These are phyloP conservation scores for Mya arenaria DNA, from an alignment of 1,140 invertebrate genomes.

Conservation along the genomic window DNA sequence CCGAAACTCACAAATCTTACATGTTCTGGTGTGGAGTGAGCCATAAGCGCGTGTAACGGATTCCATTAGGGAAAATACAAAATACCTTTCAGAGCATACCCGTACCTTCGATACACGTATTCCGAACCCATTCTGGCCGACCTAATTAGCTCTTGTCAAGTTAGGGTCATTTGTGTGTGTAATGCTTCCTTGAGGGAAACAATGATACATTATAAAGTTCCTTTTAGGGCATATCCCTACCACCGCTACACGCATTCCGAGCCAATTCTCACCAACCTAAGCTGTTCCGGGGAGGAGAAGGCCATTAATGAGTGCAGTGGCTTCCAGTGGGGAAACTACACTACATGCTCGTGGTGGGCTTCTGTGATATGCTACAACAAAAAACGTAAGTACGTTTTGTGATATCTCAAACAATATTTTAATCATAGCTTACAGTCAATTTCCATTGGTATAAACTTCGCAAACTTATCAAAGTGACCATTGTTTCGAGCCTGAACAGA, in stretches of 20 bases:
- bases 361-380: constrained; percentile 33
- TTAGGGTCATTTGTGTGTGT: not conserved
- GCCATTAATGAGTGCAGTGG: constrained; percentile 6
- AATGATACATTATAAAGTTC: too few relatives aligned
- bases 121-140: not conserved
- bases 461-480: too few relatives aligned
- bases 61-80: not conserved
- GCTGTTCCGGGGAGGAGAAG: constrained; percentile 15
- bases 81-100: too few relatives aligned
- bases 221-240: constrained; percentile 19
- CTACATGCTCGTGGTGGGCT: constrained; percentile 33
- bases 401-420: too few relatives aligned
- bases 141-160: not conserved
- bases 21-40: not conserved
- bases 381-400: constrained; percentile 18
- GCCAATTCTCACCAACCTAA: constrained; percentile 8
- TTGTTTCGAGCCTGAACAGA: too few relatives aligned
- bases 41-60: not conserved
- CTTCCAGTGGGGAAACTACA: constrained; percentile 17
- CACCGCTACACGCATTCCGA: not conserved
- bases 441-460: too few relatives aligned
- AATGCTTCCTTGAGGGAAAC: not conserved
- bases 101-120: not conserved
- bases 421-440: too few relatives aligned
- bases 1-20: not conserved